Conservation (phyloP, 2,797 vertebrate genomes). For the Halcyon smyrnensis region DNA sequence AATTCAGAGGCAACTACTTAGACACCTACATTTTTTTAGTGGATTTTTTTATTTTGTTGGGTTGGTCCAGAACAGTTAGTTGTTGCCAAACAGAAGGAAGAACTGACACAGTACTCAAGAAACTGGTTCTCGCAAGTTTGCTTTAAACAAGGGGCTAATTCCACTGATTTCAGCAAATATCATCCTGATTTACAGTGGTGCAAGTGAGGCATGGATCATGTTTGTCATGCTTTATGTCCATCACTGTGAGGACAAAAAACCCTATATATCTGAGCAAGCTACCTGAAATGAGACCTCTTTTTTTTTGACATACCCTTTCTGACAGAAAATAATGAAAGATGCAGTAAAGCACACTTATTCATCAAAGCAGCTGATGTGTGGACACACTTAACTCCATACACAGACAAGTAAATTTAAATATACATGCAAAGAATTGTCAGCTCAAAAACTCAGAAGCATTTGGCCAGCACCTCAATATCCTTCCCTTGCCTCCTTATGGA, state of each 20-base stretch:
- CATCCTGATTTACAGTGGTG: not conserved
- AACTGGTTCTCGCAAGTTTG: not conserved
- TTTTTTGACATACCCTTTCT: not conserved
- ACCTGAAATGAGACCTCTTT: not conserved
- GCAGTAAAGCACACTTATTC: not conserved
- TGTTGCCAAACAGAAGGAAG: not conserved
- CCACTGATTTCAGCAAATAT: not conserved
- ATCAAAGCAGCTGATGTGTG: not conserved
- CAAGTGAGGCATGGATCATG: not conserved
- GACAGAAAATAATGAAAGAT: not conserved
- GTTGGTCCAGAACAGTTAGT: not conserved
- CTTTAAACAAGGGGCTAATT: not conserved
- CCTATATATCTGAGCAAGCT: not conserved
- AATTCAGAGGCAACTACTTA: not conserved
- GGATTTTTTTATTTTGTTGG: not conserved
- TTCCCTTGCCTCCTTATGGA: not conserved
- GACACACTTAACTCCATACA: not conserved
- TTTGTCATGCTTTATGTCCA: not conserved
- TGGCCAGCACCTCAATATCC: not conserved
- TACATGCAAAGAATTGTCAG: not conserved
- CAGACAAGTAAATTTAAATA: not conserved
- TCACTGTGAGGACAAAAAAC: not conserved
- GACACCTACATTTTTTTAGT: not conserved
- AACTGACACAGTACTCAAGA: not conserved
- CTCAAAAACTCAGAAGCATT: not conserved